These are phyloP conservation scores for Tubulanus polymorphus DNA, from an alignment of 2,888 invertebrate species.

Conservation along the genomic window DNA sequence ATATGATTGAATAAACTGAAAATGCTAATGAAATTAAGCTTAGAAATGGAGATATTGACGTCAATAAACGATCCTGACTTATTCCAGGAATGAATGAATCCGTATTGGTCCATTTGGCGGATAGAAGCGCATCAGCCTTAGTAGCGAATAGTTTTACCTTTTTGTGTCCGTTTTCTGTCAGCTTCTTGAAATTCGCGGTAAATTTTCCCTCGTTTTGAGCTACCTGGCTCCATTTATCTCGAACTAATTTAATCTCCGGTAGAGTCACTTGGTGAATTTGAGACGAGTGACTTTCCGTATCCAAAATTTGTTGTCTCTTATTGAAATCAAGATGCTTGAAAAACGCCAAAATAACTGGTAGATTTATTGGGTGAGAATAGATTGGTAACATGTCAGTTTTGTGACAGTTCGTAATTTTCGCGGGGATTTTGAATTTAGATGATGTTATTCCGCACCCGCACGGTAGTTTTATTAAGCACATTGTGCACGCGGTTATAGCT, in stretches of 20 bases:
- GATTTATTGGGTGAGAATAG: constrained; percentile 1
- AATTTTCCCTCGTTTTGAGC: background rate
- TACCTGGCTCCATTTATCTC: background rate
- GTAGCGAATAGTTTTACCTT: background rate
- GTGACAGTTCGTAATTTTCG: background rate
- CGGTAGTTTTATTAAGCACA: background rate
- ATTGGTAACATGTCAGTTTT: background rate
- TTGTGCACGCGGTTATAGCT: background rate
- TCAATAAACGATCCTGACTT: no score
- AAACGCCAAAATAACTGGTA: background rate
- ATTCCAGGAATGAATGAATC: no score
- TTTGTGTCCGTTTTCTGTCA: background rate
- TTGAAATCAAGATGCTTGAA: background rate
- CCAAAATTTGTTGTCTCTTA: background rate
- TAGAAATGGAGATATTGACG: no score
- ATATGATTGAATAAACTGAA: no score
- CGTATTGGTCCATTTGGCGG: no score
- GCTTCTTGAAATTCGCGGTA: background rate
- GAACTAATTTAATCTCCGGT: background rate
- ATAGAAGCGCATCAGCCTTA: background rate
- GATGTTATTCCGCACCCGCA: background rate
- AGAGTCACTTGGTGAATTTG: background rate
- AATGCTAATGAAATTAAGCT: no score
- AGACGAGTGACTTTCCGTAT: background rate
- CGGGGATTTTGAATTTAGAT: background rate